These are phyloP conservation scores for Pseudochaenichthys georgianus DNA, from an alignment of 2,797 vertebrate species.

Conservation along the genomic window DNA sequence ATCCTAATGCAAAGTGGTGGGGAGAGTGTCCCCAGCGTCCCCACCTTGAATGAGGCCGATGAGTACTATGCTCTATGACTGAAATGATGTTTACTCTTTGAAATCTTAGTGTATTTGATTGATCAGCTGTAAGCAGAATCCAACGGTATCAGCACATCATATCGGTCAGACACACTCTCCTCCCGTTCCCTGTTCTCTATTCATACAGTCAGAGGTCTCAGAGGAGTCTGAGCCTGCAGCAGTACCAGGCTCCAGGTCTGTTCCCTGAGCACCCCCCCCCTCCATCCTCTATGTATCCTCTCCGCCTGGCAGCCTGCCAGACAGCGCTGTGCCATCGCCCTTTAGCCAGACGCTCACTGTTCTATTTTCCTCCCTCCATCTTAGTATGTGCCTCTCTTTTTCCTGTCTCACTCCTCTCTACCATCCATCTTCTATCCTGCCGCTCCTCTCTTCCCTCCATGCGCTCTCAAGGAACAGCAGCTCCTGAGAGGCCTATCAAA, in stretches of 20 bases:
- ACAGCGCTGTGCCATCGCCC: conserved; percentile 29
- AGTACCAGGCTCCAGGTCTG: conserved; percentile 30
- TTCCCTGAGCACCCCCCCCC: background rate
- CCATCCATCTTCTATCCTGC: conserved; percentile 3
- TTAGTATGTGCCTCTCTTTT: background rate
- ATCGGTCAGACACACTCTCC: conserved; percentile 7
- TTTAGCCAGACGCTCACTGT: conserved; percentile 34
- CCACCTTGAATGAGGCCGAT: no score
- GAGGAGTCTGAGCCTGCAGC: conserved; percentile 53
- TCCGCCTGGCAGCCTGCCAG: conserved; percentile 55
- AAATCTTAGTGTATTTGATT: background rate
- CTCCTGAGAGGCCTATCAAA: conserved; percentile 65
- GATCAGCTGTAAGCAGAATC: conserved; percentile 4
- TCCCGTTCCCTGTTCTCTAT: conserved; percentile 13
- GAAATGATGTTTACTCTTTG: background rate
- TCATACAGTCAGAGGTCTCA: conserved; percentile 41
- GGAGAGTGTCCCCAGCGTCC: no score
- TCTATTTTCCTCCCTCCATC: conserved; percentile 40
- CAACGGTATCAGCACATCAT: conserved; percentile 2
- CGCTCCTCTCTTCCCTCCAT: conserved; percentile 23
- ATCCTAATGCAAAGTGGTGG: no score
- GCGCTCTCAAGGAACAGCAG: conserved; percentile 46
- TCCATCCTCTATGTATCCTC: conserved; percentile 46
- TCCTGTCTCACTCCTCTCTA: background rate
- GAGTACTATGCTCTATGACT: background rate